phyloP scores from a whole-genome alignment of 2,797 vertebrate species.

The Myotis daubentonii region DNA sequence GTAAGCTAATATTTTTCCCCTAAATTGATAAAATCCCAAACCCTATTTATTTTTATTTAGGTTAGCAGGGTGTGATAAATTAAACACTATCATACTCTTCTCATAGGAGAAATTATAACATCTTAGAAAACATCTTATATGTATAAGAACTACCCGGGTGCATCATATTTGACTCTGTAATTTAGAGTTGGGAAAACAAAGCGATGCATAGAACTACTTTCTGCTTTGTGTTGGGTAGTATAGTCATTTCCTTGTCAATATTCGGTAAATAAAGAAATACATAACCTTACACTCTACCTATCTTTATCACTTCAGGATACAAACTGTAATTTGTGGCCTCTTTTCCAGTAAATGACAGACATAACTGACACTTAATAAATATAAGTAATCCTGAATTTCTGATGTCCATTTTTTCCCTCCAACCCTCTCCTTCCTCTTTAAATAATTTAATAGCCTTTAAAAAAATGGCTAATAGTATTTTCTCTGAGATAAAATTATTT shows the following conservation, averaged over 20 bases:
- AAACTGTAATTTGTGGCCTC: not conserved
- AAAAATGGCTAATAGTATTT: not conserved
- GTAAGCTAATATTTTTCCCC: not conserved
- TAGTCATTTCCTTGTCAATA: not conserved
- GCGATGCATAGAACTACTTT: not conserved
- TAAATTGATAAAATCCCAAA: not conserved
- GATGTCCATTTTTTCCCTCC: not conserved
- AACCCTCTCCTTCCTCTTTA: not conserved
- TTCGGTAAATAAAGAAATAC: not conserved
- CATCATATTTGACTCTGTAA: not conserved
- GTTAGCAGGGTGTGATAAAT: not conserved
- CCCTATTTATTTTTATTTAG: not conserved
- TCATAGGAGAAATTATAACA: not conserved
- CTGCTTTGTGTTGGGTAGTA: not conserved
- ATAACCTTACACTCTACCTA: not conserved
- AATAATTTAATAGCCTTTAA: not conserved
- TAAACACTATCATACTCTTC: not conserved
- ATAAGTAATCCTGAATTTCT: not conserved
- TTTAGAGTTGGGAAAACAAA: not conserved
- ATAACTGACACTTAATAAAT: not conserved
- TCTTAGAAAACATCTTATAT: not conserved
- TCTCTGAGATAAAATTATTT: not conserved
- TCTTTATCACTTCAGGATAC: not conserved
- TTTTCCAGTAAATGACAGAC: not conserved
- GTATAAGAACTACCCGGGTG: not conserved